A percentile compares a stretch with the other conserved stretches of the same genome.
phyloP scores from a whole-genome alignment of 2,797 vertebrate genomes.

The Xenentodon cancila region DNA sequence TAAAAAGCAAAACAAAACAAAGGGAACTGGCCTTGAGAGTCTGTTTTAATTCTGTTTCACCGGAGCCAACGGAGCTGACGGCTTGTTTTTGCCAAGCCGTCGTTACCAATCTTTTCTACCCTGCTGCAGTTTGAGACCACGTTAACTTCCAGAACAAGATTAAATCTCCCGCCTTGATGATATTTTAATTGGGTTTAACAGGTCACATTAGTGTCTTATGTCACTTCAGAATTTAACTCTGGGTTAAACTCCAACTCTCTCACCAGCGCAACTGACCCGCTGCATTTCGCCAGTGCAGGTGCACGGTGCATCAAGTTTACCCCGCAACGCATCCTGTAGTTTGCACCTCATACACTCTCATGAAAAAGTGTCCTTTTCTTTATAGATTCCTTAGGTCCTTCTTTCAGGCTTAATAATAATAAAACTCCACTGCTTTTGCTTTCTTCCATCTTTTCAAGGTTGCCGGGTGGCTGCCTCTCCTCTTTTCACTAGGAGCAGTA shows the following conservation, averaged over 20 bases:
- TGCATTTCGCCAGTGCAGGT: background rate
- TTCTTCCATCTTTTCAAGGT: slow-evolving; percentile 76
- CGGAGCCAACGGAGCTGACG: no score
- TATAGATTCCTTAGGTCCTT: slow-evolving; percentile 45
- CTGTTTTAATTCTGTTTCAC: no score
- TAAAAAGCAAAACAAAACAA: no score
- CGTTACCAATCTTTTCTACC: no score
- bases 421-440: slow-evolving; percentile 53
- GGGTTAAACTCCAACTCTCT: background rate
- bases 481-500: slow-evolving; percentile 71
- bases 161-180: no score
- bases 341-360: background rate
- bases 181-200: no score
- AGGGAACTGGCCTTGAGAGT: no score
- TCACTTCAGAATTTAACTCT: no score
- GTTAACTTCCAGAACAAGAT: no score
- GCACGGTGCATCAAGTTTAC: slow-evolving; percentile 3
- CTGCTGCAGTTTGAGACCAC: no score
- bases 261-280: background rate
- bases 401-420: slow-evolving; percentile 61
- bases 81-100: no score
- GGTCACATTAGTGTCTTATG: no score
- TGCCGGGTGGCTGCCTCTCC: slow-evolving; percentile 69
- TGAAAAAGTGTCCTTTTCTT: slow-evolving; percentile 39
- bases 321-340: background rate